Evolutionary conservation across 92 coral and sea anemone species (phyloP), one percentile per base, ranked within the genome.

Genomic region (Palythoa grandiflora): DNA sequence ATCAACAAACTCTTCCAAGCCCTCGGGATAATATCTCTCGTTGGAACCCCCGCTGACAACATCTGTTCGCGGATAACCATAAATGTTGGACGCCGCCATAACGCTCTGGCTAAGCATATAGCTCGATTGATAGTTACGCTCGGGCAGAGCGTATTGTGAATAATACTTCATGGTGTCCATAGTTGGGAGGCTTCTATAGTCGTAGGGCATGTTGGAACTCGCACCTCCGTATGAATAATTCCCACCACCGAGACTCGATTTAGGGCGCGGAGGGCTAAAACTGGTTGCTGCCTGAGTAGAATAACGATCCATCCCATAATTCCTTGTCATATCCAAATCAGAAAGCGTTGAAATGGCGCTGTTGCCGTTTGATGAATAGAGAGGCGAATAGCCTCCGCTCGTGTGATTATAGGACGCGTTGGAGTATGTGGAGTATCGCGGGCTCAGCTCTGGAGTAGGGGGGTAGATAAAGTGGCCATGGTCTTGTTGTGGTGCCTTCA

Each of bases 1-100:
- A 77, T 95, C 98, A 3, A 95, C 98, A 81, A 95, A 95, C 68
- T 95, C 98, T 65, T 95, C 98, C 79, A 95, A 90, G 44, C 94
- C 98, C 83, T 95, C 98, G 38, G 98, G 98, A 83, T 95, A 95
- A 79, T 91, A 95, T 50, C 96, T 93, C 51, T 95, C 98, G 63
- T 76, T 89, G 50, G 90, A 72, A 15, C 88, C 87, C 75, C 94
- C 91, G 88, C 94, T 93, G 81, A 90, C 94, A 28, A 66, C 86
- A 53, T 94, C 96, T 38, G 93, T 90, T 47, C 94, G 90, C 10
- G 98, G 98, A 72, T 95, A 95, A 90, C 91, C 90, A 68, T 81
- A 81, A 53, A 92, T 44, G 73, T 91, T 95, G 51, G 98, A 77
- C 2, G 92, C 89, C 10, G 96, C 75, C 91, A 95, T 91, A 28